Percentiles rank a stretch among this genome's conserved stretches.
Evolutionary conservation across 2,113 vertebrate species (phyloP).

Genomic region (Hemicordylus capensis): DNA sequence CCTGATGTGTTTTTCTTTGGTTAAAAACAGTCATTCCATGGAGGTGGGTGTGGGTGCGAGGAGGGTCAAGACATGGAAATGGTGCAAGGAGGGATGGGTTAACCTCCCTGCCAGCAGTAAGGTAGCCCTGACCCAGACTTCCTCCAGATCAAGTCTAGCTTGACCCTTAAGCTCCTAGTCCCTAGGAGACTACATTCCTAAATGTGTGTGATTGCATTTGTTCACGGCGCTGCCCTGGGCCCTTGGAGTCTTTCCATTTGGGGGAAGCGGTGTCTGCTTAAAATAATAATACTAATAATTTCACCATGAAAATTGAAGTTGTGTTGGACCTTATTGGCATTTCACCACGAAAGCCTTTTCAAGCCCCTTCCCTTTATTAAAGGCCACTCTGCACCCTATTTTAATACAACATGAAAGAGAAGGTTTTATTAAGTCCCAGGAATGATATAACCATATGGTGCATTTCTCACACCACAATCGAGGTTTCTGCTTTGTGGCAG

Average conservation of each 20-base stretch:
- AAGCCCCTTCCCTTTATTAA: conserved; percentile 58
- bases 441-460: conserved; percentile 67
- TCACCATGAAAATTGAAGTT: conserved; percentile 15
- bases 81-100: too few relatives aligned
- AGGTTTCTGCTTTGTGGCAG: conserved; percentile 60
- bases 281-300: not conserved
- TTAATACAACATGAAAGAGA: conserved; percentile 51
- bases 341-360: conserved; percentile 33
- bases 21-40: too few relatives aligned
- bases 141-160: not conserved
- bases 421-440: conserved; percentile 60
- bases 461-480: conserved; percentile 60
- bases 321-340: conserved; percentile 10
- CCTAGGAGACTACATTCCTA: too few relatives aligned
- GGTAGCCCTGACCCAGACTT: too few relatives aligned
- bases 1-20: too few relatives aligned
- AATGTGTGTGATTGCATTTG: too few relatives aligned
- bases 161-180: not conserved
- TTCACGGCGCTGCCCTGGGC: not conserved
- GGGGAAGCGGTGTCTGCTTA: too few relatives aligned
- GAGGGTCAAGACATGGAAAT: too few relatives aligned
- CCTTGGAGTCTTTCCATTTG: too few relatives aligned
- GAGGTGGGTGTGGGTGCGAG: too few relatives aligned
- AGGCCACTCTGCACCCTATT: conserved; percentile 44
- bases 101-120: too few relatives aligned